Evolutionary conservation across 1,140 invertebrate genomes (phyloP).

Genomic region (Rhopalosiphum maidis): DNA sequence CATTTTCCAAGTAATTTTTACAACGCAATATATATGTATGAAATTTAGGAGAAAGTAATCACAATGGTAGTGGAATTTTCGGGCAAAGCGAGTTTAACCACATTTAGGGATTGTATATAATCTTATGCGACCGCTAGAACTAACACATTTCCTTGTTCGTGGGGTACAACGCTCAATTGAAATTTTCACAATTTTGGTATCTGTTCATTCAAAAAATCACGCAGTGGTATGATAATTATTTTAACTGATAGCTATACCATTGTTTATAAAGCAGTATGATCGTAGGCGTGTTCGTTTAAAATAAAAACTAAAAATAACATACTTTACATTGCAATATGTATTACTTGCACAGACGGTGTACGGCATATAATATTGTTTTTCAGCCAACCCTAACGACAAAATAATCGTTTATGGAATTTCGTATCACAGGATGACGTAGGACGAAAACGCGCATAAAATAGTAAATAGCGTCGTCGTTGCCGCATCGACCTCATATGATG

Average conservation of each 20-base stretch:
- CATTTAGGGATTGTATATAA: background rate
- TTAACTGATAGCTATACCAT: background rate
- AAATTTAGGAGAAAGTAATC: background rate
- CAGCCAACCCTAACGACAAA: background rate
- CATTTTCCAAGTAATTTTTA: background rate
- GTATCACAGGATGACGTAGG: background rate
- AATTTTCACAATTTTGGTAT: background rate
- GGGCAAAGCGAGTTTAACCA: background rate
- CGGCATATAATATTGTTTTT: background rate
- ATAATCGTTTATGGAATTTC: conserved; percentile 7
- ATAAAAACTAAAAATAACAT: background rate
- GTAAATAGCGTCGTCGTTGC: background rate
- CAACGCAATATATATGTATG: background rate
- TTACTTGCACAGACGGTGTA: background rate
- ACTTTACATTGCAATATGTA: background rate
- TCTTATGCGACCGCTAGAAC: background rate
- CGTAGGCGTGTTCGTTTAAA: background rate
- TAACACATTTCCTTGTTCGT: background rate
- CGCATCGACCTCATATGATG: background rate
- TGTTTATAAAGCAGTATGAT: background rate
- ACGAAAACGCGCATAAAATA: conserved; percentile 2
- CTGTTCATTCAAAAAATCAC: background rate
- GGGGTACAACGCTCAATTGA: background rate
- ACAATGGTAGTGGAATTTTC: background rate
- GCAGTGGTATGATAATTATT: background rate